Conservation (phyloP, 2,888 invertebrate genomes). For the Zele albiditarsus region DNA sequence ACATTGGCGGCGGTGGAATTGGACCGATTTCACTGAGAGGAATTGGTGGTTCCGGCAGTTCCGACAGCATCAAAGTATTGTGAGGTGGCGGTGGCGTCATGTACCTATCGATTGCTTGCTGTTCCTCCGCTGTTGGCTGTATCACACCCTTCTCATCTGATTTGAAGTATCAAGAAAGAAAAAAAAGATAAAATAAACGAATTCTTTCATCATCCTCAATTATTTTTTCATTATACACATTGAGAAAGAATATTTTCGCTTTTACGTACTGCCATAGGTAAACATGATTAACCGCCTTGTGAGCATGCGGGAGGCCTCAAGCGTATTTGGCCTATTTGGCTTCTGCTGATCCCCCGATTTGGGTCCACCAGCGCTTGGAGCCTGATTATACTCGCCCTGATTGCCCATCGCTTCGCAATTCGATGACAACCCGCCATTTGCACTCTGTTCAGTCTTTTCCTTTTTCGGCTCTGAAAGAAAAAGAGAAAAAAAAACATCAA, state of each 20-base stretch:
- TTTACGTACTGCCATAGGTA: constrained; percentile 60
- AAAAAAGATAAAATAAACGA: too few relatives aligned
- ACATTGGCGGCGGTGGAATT: constrained; percentile 96
- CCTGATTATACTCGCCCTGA: constrained; percentile 64
- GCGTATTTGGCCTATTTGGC: constrained; percentile 86
- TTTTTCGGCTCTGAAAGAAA: constrained; percentile 90
- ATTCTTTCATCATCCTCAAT: too few relatives aligned
- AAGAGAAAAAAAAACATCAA: constrained; percentile 53
- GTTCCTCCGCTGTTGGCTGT: constrained; percentile 62
- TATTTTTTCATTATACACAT: too few relatives aligned
- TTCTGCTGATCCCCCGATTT: constrained; percentile 74
- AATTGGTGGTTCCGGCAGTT: constrained; percentile 93
- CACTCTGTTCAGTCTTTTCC: constrained; percentile 86
- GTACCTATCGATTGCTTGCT: constrained; percentile 68
- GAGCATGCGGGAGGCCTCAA: constrained; percentile 78
- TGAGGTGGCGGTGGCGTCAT: constrained; percentile 64
- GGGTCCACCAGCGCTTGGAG: constrained; percentile 53
- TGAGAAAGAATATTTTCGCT: neutral
- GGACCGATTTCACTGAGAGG: constrained; percentile 94
- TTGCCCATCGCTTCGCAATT: constrained; percentile 73
- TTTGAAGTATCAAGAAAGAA: constrained; percentile 24
- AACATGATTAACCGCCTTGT: constrained; percentile 79
- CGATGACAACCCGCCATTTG: constrained; percentile 79
- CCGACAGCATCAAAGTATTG: constrained; percentile 82
- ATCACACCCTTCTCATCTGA: constrained; percentile 64